Base-by-base conservation (phyloP, 2,797 vertebrate genomes). In the Acanthurus lineatus region DNA sequence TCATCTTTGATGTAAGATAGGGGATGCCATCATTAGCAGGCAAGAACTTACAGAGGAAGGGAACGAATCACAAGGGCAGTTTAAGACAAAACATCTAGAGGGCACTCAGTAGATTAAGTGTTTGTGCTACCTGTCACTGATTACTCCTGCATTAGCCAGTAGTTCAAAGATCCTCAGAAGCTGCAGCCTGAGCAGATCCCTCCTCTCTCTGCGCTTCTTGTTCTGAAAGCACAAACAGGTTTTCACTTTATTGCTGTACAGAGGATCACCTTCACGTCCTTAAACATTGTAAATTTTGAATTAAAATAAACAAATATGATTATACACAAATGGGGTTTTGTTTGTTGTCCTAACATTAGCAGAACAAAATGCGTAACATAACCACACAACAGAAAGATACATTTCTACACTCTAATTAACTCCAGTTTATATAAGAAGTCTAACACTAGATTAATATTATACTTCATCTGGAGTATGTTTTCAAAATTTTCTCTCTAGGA, bases 111-210 rank as follows among this genome's bases (percentile, higher is more conserved):
- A 15, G 22, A 63, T 56, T 9, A 40, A 40, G 64, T 54, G n/a
- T 38, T 47, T 38, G 53, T 16, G 16, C 32, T 93, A 99, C 98
- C 98, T 99, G 96, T 99, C 98, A 94, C 98, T 99, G 94, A 99
- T 99, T 35, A 99, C 98, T 64, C 96, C 97, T n/a, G 98, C 98
- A 73, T 98, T 98, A 57, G 98, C 98, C 90, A 99, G 88, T 70
- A 99, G 96, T 77, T 99, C 98, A 93, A 99, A 99, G 86, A 99
- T 99, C 76, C 98, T 92, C 76, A 99, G 95, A 64, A 99, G 92
- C 54, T 99, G 98, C 53, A 99, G 94, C 73, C 98, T 93, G 47
- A 99, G 94, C 11, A 99, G 94, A 87, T 99, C 98, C 85, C 98
- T 91, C 60, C 97, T 95, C 81, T 99, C 98, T 85, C 98, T 95